phyloP scores from a whole-genome alignment of 1,140 invertebrate species.

The Alviniconcha marisindica region DNA sequence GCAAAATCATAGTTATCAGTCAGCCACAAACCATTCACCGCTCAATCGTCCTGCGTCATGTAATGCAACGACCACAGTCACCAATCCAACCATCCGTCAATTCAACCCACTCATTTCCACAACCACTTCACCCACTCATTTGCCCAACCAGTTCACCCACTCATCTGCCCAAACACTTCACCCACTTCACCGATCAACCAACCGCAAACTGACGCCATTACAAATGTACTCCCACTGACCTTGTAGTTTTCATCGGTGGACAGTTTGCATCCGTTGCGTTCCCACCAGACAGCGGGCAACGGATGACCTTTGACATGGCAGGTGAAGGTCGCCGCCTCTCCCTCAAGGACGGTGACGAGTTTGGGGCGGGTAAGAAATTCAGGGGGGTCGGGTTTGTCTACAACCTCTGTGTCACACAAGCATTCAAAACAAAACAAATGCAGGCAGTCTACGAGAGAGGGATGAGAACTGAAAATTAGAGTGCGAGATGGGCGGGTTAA shows the following conservation, averaged over 20 bases:
- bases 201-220: too few relatives aligned
- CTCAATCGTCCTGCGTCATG: too few relatives aligned
- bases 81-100: too few relatives aligned
- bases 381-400: constrained; percentile 52
- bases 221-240: too few relatives aligned
- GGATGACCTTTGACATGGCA: constrained; percentile 89
- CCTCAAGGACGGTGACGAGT: constrained; percentile 45
- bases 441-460: constrained; percentile 22
- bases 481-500: neutral
- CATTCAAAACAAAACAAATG: constrained; percentile 41
- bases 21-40: too few relatives aligned
- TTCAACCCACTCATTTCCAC: too few relatives aligned
- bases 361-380: constrained; percentile 54
- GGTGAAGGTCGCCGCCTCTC: constrained; percentile 46
- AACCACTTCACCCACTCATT: too few relatives aligned
- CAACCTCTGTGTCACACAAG: constrained; percentile 52
- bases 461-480: neutral
- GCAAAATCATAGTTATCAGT: too few relatives aligned
- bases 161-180: too few relatives aligned
- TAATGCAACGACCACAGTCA: too few relatives aligned
- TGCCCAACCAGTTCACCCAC: too few relatives aligned
- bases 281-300: constrained; percentile 92
- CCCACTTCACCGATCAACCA: too few relatives aligned
- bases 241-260: constrained; percentile 52
- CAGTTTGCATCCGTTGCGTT: constrained; percentile 82